Conservation (phyloP, 2,888 invertebrate genomes). For the Agapostemon virescens region DNA sequence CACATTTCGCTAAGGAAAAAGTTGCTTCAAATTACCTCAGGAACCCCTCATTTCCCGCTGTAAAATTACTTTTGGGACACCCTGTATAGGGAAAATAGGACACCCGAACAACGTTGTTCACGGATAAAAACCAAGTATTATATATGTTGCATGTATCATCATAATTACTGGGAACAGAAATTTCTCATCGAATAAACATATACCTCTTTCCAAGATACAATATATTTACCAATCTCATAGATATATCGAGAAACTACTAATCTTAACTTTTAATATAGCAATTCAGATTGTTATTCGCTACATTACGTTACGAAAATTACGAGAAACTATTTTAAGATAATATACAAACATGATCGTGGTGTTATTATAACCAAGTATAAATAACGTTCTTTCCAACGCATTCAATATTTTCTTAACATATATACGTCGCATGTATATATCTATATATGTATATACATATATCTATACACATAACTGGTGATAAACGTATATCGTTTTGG, state of each 20-base stretch:
- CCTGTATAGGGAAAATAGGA: no score
- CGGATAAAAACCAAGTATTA: constrained; percentile 17
- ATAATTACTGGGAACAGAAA: constrained; percentile 3
- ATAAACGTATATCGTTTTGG: constrained; percentile 26
- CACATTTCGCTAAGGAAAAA: no score
- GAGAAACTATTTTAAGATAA: not conserved
- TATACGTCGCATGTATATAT: not conserved
- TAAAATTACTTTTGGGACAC: not conserved
- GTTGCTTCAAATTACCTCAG: no score
- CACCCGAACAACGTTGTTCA: constrained; percentile 15
- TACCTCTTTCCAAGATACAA: not conserved
- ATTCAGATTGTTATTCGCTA: not conserved
- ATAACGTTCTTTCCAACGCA: not conserved
- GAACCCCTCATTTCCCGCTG: no score
- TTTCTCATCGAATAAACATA: not conserved
- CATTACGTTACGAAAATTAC: not conserved
- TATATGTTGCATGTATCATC: constrained; percentile 32
- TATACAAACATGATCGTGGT: not conserved
- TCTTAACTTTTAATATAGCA: not conserved
- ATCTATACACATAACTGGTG: not conserved
- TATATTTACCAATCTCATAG: not conserved
- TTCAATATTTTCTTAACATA: not conserved
- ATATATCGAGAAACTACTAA: not conserved
- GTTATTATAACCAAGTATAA: not conserved
- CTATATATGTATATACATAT: not conserved